A percentile compares a stretch with the other conserved stretches of the same genome.
phyloP scores from a whole-genome alignment of 2,113 vertebrate species.

The Caranx ignobilis region DNA sequence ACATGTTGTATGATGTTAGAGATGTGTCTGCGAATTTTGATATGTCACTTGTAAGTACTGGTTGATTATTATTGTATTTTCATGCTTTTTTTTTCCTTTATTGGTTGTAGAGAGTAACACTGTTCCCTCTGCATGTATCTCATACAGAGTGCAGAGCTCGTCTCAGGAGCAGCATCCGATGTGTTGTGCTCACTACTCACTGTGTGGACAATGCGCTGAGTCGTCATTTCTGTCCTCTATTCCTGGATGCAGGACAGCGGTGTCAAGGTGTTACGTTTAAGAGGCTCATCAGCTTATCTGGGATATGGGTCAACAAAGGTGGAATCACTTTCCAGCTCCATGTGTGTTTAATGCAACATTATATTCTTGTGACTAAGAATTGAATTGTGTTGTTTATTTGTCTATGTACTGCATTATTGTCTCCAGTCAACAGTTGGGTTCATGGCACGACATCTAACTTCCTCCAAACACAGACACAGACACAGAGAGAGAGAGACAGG shows the following conservation, averaged over 20 bases:
- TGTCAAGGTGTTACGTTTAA: conserved; percentile 84
- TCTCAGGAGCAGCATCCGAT: conserved; percentile 3
- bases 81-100: not conserved
- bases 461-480: too few relatives aligned
- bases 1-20: not conserved
- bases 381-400: not conserved
- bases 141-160: not conserved
- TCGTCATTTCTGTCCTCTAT: conserved; percentile 70
- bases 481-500: too few relatives aligned
- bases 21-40: not conserved
- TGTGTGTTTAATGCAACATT: not conserved
- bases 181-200: conserved; percentile 27
- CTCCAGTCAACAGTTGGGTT: not conserved
- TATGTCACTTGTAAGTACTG: not conserved
- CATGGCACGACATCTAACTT: too few relatives aligned
- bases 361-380: not conserved
- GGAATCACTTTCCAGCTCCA: conserved; percentile 67
- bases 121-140: not conserved
- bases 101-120: not conserved
- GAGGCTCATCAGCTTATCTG: conserved; percentile 89
- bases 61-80: not conserved
- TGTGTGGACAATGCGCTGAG: conserved; percentile 61
- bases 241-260: conserved; percentile 74
- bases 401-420: not conserved
- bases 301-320: conserved; percentile 86